Conservation (phyloP, 2,888 invertebrate species). For the Thereva unica region DNA sequence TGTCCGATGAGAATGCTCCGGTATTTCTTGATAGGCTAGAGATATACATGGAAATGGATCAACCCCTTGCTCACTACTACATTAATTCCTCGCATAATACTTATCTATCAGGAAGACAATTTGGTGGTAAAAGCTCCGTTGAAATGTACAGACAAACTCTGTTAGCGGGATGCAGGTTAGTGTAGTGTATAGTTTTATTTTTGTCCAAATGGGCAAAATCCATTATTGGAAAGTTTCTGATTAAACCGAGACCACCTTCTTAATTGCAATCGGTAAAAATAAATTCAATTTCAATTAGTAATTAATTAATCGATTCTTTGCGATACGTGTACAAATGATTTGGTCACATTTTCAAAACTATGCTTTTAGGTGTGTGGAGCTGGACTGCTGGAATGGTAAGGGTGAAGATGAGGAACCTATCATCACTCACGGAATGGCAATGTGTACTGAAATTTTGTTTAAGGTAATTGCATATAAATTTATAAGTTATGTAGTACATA, state of each 20-base stretch:
- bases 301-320: too few species aligned
- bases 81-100: slow-evolving; percentile 99
- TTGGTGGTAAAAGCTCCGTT: slow-evolving; percentile 96
- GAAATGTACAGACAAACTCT: slow-evolving; percentile 99
- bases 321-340: too few species aligned
- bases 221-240: too few species aligned
- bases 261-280: too few species aligned
- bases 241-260: too few species aligned
- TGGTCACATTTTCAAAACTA: too few species aligned
- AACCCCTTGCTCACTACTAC: slow-evolving; percentile 96
- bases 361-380: slow-evolving; percentile 82
- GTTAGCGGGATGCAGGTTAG: slow-evolving; percentile 91
- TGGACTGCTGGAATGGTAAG: slow-evolving; percentile 99
- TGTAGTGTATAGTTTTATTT: slow-evolving; percentile 46
- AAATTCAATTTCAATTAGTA: too few species aligned
- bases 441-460: slow-evolving; percentile 99
- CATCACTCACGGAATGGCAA: slow-evolving; percentile 99
- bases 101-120: slow-evolving; percentile 91
- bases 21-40: slow-evolving; percentile 98
- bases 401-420: slow-evolving; percentile 98
- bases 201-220: too few species aligned
- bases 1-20: slow-evolving; percentile 99
- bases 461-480: slow-evolving; percentile 62
- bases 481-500: too few species aligned
- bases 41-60: slow-evolving; percentile 99